Conservation (phyloP, 2,113 vertebrate species). For the Todiramphus chloris region DNA sequence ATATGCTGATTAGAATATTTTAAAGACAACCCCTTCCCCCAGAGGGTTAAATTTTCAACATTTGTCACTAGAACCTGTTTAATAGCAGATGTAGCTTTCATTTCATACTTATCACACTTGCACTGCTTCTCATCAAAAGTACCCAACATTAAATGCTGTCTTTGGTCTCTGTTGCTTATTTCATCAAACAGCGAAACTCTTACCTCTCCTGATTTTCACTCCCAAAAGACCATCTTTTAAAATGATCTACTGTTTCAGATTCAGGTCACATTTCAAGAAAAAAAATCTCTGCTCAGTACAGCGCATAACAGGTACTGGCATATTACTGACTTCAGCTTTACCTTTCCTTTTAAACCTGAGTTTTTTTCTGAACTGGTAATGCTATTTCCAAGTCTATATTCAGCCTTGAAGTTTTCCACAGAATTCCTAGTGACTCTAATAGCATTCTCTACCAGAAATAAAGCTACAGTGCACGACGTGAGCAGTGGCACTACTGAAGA, state of each 20-base stretch:
- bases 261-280: neutral
- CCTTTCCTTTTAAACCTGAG: neutral
- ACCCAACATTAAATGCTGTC: neutral
- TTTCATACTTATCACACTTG: neutral
- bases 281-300: neutral
- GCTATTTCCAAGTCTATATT: neutral
- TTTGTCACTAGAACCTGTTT: neutral
- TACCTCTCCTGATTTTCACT: constrained; percentile 12
- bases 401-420: neutral
- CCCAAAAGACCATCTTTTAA: neutral
- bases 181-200: neutral
- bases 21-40: neutral
- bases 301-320: neutral
- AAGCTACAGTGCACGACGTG: neutral
- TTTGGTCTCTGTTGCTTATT: neutral
- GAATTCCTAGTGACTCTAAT: neutral
- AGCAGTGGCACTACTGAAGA: neutral
- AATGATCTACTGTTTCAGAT: neutral
- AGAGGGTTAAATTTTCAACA: neutral
- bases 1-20: neutral
- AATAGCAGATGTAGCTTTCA: neutral
- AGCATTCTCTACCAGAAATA: neutral
- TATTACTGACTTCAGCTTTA: neutral
- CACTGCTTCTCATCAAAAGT: neutral
- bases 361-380: neutral